Conservation (phyloP, 2,888 invertebrate genomes). For the Dexiosoma caninum region DNA sequence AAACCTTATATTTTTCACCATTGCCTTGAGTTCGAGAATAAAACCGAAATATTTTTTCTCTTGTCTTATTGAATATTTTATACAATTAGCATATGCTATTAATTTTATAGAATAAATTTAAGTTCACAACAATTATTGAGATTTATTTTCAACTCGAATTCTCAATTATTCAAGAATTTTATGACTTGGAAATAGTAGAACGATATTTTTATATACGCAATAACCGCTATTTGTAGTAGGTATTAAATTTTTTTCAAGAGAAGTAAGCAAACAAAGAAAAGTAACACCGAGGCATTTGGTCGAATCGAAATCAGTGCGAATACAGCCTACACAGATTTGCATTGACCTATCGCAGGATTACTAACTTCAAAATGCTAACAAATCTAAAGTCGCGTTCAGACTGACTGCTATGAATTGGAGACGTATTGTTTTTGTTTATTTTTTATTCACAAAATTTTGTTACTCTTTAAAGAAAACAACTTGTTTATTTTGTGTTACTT, state of each 20-base stretch:
- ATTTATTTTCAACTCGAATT: background rate
- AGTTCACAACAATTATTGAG: background rate
- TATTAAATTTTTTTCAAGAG: background rate
- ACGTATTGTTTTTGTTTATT: constrained; percentile 51
- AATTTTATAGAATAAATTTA: background rate
- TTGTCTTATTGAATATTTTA: too few species aligned
- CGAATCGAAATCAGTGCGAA: constrained; percentile 15
- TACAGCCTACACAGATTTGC: background rate
- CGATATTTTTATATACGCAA: background rate
- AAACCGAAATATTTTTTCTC: too few species aligned
- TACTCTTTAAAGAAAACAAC: constrained; percentile 10
- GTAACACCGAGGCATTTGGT: background rate
- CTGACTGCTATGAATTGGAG: constrained; percentile 12
- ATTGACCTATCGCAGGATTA: too few species aligned
- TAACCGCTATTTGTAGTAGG: background rate
- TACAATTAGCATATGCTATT: background rate
- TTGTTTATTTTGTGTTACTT: constrained; percentile 73
- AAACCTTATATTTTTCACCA: too few species aligned
- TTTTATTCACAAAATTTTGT: constrained; percentile 11
- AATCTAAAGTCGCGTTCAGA: constrained; percentile 38
- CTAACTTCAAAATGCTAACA: background rate
- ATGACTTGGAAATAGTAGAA: background rate
- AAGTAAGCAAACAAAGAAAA: background rate
- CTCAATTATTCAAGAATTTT: background rate
- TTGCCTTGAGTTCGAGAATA: too few species aligned